Evolutionary conservation across 1,140 invertebrate genomes (phyloP), one percentile per base, ranked within the genome.

Genomic region (Brachionus asplanchnoidis): DNA sequence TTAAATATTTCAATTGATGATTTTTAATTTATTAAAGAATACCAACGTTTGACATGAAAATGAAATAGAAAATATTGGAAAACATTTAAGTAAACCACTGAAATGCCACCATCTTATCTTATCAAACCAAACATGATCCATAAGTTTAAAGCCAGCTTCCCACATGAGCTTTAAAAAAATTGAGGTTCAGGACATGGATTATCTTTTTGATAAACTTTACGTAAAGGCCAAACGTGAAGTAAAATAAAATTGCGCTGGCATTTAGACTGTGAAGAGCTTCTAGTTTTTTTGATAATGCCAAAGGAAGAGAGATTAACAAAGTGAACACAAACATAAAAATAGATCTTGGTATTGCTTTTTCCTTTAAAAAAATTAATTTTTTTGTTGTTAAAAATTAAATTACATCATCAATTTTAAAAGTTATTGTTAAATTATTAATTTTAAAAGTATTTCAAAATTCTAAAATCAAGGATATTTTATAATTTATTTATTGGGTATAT

Each of bases 1-100:
- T 42, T 23, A 60, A 65, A 60, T 17, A 40, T 20, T 36, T 32
- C n/a, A 9, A 8, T 28, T 11, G 1, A 28, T 4, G 14, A 78
- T 53, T 5, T 44, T 17, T 44, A 60, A 8, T 60, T 20, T 0
- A 23, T 20, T 50, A 26, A 44, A 14, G 26, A 50, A 50, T 23
- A 77, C 20, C 46, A 89, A 94, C 92, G 95, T 96, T 91, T 98
- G 96, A 91, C 96, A 97, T 85, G 95, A 96, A 60, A 97, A 91
- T 1, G 96, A 95, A 94, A 97, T 95, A 23, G 95, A 94, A 90
- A 97, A 96, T 85, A 98, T 97, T 1, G 97, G 96, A 85, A 98
- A 90, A 89, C 95, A 86, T 36, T 84, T 73, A n/a, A 87, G 68
- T 14, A 87, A 75, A 17, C 86, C 86, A 46, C 70, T 80, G 2